Evolutionary conservation across 2,888 invertebrate genomes (phyloP), one percentile per base, ranked within the genome.

Genomic region (Rhagonycha fulva): DNA sequence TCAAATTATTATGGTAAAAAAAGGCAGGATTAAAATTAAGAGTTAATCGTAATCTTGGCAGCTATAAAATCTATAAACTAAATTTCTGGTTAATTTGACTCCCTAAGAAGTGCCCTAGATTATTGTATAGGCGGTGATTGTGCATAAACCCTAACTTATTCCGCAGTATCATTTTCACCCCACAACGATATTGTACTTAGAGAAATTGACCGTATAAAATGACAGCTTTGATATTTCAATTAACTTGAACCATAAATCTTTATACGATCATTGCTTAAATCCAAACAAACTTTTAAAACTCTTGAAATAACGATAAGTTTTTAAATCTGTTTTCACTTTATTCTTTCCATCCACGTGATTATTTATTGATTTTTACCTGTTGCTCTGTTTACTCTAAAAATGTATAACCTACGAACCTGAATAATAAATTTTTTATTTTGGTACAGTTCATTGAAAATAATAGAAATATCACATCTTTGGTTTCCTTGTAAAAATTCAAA

Each of bases 291-390:
- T 62, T 62, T 62, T 62, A 24, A 26, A 24, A n/a, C 12, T 23
- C 24, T 66, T 24, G 23, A 66, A 19, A 23, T 62, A 62, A 24
- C 4, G n/a, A 66, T 24, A 66, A 70, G 61, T 73, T 67, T 67
- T 74, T 28, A 71, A 73, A 66, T 63, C 30, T 62, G 70, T 60
- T 74, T 74, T 74, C 19, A 66, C 68, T 4, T 24, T 62, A 72
- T 72, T 70, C 63, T 76, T 74, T 68, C 69, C 26, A 71, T 69
- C 73, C 76, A 74, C 76, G 76, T 76, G 76, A 62, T 69, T 69
- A 71, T n/a, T 26, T 30, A 76, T 74, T 68, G 76, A 76, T 76
- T 60, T 73, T 32, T 68, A 76, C 76, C 76, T 76, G 76, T 76
- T 76, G 76, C 76, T 76, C 62, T n/a, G 14, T 47, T 47, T 47